phyloP scores from a whole-genome alignment of 2,888 invertebrate species.

The Ophion costatus region DNA sequence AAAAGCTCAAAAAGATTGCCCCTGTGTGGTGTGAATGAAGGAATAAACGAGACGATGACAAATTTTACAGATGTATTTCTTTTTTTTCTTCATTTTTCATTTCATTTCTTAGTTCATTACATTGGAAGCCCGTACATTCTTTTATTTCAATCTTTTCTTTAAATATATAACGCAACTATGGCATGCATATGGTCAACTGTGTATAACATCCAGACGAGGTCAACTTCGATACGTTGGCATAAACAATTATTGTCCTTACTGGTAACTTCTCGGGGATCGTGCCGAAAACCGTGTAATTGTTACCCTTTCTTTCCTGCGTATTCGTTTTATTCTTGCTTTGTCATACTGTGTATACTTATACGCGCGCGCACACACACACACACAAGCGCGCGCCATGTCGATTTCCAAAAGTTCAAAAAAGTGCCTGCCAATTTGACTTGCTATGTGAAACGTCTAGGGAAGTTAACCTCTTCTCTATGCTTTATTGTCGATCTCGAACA shows the following conservation, averaged over 20 bases:
- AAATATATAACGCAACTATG: constrained; percentile 52
- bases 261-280: constrained; percentile 7
- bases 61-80: constrained; percentile 76
- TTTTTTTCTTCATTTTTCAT: constrained; percentile 68
- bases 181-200: constrained; percentile 70
- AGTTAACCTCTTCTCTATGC: constrained; percentile 9
- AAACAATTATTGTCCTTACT: constrained; percentile 19
- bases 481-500: constrained; percentile 42
- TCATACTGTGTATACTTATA: not conserved
- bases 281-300: not conserved
- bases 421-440: not conserved
- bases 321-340: not conserved
- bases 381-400: not conserved
- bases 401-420: not conserved
- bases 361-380: too few species aligned
- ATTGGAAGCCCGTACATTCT: constrained; percentile 80
- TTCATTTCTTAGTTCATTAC: constrained; percentile 60
- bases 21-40: not conserved
- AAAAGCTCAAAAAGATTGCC: too few species aligned
- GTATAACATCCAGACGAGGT: constrained; percentile 67
- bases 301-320: not conserved
- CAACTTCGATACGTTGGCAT: constrained; percentile 60
- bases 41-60: constrained; percentile 63
- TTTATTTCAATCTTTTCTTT: constrained; percentile 50
- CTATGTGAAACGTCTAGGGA: constrained; percentile 8